Conservation (phyloP, 2,888 invertebrate species). For the Deroplatys truncata region DNA sequence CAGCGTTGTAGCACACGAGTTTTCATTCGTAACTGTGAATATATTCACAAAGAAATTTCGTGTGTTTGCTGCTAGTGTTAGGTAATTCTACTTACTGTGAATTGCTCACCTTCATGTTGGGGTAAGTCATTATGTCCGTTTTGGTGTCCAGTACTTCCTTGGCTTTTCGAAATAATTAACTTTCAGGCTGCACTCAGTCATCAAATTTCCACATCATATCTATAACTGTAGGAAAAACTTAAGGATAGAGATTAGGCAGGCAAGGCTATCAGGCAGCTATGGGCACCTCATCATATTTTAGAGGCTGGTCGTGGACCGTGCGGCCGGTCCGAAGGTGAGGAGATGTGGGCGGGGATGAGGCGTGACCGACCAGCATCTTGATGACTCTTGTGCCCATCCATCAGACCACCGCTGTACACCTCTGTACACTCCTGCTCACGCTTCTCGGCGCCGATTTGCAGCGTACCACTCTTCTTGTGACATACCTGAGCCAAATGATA, state of each 20-base stretch:
- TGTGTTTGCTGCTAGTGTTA: too few relatives aligned
- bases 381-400: not conserved
- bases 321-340: not conserved
- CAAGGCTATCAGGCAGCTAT: not conserved
- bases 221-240: not conserved
- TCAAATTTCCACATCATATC: too few relatives aligned
- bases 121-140: too few relatives aligned
- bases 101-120: too few relatives aligned
- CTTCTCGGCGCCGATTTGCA: not conserved
- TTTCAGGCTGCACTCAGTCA: too few relatives aligned
- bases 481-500: not conserved
- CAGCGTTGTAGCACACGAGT: too few relatives aligned
- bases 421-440: not conserved
- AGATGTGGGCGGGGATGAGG: constrained; percentile 14
- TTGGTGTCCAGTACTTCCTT: too few relatives aligned
- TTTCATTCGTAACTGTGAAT: too few relatives aligned
- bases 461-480: not conserved
- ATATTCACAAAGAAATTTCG: too few relatives aligned
- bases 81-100: too few relatives aligned
- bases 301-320: not conserved
- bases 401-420: not conserved
- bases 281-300: not conserved
- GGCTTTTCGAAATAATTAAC: too few relatives aligned
- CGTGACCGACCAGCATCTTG: constrained; percentile 7
- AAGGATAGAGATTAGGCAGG: not conserved